Base-by-base conservation (phyloP, 2,888 invertebrate genomes). In the Pammene aurita region DNA sequence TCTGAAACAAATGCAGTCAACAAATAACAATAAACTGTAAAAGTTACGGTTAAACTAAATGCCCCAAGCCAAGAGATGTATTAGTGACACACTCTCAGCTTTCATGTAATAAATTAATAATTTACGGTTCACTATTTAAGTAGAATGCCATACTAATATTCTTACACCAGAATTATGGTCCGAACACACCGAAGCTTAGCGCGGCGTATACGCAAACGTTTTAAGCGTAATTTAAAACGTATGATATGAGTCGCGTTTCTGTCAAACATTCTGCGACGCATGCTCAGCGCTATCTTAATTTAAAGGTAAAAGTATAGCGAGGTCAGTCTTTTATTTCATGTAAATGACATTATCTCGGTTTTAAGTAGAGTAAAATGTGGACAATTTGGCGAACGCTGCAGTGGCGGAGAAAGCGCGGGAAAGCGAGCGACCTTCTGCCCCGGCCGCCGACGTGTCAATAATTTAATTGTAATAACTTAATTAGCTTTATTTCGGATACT, bases 391-490 rank as follows among this genome's bases (percentile, higher is more conserved):
- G 58, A 66, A 26, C 42, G 52, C 34, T 7, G 50, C 41, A 34
- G 50, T 61, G 50, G 16, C 16, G 34, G 56, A 58, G 68, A 68
- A 68, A 68, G 68, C 52, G 52, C 63, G 63, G 52, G 68, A 68
- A 68, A 68, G 63, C 58, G 16, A 57, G 44, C 57, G 68, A 68
- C 68, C 68, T 68, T 68, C 35, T 46, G 68, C 42, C 63, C 63
- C 13, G 60, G 16, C 38, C 34, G 56, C 63, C 16, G 54, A n/a
- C 41, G 58, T 50, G 67, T 38, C 62, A 57, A 64, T 52, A 64
- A 68, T 63, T 68, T 57, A 42, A 64, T 64, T 63, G 34, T 58
- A 57, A 68, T 58, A 54, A 68, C 68, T 68, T 68, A 52, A 64
- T 68, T 58, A 64, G 44, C 26, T 48, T 18, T n/a, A 38, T 18